Percentiles rank a stretch among this genome's conserved stretches.
These are phyloP conservation scores for Papilio protenor DNA, from an alignment of 2,888 invertebrate species.

Conservation along the genomic window DNA sequence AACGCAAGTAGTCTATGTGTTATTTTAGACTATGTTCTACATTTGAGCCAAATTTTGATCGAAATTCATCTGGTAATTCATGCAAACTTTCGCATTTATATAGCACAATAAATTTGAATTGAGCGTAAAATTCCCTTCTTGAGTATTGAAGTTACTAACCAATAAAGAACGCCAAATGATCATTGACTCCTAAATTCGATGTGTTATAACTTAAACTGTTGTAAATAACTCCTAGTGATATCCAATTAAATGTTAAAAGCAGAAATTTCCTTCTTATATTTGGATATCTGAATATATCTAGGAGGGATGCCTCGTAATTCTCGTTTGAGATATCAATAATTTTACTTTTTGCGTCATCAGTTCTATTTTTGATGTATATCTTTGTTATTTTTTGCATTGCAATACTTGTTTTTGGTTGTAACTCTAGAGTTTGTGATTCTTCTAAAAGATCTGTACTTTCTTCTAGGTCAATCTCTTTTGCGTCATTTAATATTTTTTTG, in stretches of 20 bases:
- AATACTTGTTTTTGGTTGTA: conserved; percentile 58
- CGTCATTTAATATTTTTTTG: conserved; percentile 45
- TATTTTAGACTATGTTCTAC: no score
- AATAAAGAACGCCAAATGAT: conserved; percentile 87
- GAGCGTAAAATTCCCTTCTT: neutral
- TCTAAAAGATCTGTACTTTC: conserved; percentile 51
- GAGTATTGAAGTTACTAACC: conserved; percentile 66
- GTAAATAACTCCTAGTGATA: conserved; percentile 87
- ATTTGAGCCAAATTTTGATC: no score
- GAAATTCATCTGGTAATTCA: no score
- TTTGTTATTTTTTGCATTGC: conserved; percentile 67
- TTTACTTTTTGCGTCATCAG: conserved; percentile 66
- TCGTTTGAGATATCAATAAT: conserved; percentile 77
- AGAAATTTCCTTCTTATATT: conserved; percentile 87
- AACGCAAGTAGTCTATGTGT: no score
- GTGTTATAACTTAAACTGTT: conserved; percentile 88
- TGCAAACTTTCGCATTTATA: no score
- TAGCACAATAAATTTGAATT: neutral
- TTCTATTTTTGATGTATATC: conserved; percentile 65
- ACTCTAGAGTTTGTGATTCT: conserved; percentile 45
- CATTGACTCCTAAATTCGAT: conserved; percentile 87
- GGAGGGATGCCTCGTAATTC: conserved; percentile 83
- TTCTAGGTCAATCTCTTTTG: conserved; percentile 68
- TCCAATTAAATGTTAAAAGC: conserved; percentile 87
- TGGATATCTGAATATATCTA: conserved; percentile 86